Conservation (phyloP, 2,113 vertebrate genomes). For the Ciconia stormi region DNA sequence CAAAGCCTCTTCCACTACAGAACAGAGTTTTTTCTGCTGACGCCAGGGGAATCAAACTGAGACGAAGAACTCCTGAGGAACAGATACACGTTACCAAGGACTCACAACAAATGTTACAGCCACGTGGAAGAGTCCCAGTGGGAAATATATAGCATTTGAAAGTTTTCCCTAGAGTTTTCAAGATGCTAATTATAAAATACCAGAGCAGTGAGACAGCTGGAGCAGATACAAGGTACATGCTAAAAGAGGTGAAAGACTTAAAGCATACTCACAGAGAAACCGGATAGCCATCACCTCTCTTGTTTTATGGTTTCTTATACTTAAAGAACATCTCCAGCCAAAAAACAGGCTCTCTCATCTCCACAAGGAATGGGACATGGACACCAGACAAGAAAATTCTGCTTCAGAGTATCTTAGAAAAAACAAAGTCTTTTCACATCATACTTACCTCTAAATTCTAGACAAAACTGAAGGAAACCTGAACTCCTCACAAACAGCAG, state of each 20-base stretch:
- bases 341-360: neutral
- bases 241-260: neutral
- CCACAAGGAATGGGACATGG: accelerated
- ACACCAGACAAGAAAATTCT: neutral
- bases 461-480: neutral
- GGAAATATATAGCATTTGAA: neutral
- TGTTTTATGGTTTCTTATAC: neutral
- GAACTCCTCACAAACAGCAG: neutral
- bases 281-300: neutral
- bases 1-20: neutral
- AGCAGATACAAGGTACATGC: neutral
- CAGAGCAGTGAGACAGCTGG: conserved; percentile 10
- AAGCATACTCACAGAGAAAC: neutral
- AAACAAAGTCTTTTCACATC: neutral
- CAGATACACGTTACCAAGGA: neutral
- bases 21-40: neutral
- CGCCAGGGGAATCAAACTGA: neutral
- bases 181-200: conserved; percentile 19
- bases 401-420: neutral
- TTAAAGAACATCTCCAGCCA: neutral
- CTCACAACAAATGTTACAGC: conserved; percentile 2
- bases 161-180: conserved; percentile 22
- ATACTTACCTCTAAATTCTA: neutral
- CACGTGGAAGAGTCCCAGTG: neutral
- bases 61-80: neutral